Base-by-base conservation (phyloP, 2,888 invertebrate species). In the Apodemia hepburni region DNA sequence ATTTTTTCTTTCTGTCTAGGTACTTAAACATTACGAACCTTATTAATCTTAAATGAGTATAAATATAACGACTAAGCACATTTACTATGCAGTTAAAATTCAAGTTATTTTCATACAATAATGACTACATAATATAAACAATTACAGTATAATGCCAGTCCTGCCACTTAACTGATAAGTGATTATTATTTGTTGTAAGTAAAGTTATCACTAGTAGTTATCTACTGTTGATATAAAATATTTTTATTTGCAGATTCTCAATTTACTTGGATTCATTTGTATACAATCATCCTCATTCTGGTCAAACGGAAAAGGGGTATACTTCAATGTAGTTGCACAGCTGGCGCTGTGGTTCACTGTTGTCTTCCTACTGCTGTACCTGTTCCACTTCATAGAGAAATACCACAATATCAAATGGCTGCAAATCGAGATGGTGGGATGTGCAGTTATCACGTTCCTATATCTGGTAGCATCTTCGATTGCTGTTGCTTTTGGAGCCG, bases 341-440 rank as follows among this genome's bases (percentile, higher is more conserved):
- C 90, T 93, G 1, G 97, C 95, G 9, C 94, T 98, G 71, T 95
- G 96, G 94, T 94, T 96, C 75, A 95, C 96, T 0, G 93, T 94
- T 0, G 92, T 94, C 60, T 81, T 97, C 60, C 88, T 97, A 5
- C 87, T 93, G 0, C 89, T 96, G 61, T 98, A 98, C 79, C 76
- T 97, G 60, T 96, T 97, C 82, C 97, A 97, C 78, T 85, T 97
- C 6, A 93, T 97, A 58, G 98, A 98, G 82, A 96, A 95, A 75
- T 94, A 96, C 73, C 95, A 95, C 76, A 95, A 94, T 77, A 93
- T 97, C 70, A 97, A 97, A 27, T 98, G 97, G 97, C 84, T 97
- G 65, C 95, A 95, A 81, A 94, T 96, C 69, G 97, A 98, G 84
- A 93, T 97, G 79, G 85, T 94, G n/a, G 96, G 93, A 74, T 95